A percentile compares a stretch with the other conserved stretches of the same genome.
Evolutionary conservation across 2,113 vertebrate genomes (phyloP).

Genomic region (Anoplopoma fimbria): DNA sequence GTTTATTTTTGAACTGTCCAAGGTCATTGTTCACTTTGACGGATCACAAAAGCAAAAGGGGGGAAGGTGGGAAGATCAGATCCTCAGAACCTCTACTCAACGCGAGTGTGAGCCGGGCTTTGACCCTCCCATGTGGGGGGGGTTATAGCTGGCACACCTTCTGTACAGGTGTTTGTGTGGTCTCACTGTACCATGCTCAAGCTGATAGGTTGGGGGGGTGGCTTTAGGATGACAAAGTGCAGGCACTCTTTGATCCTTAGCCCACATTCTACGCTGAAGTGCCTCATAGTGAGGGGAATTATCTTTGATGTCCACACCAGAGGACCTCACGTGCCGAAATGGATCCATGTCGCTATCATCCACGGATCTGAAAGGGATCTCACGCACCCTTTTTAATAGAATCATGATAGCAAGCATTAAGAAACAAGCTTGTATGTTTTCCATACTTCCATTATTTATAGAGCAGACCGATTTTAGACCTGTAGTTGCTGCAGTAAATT

Average conservation of each 20-base stretch:
- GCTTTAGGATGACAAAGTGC: constrained; percentile 71
- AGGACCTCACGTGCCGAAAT: constrained; percentile 50
- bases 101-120: constrained; percentile 33
- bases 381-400: not conserved
- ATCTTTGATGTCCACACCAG: constrained; percentile 72
- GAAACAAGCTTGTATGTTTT: not conserved
- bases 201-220: constrained; percentile 20
- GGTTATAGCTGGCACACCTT: constrained; percentile 39
- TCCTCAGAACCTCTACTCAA: constrained; percentile 53
- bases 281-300: constrained; percentile 54
- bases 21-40: constrained; percentile 70
- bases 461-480: not conserved
- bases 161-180: constrained; percentile 70
- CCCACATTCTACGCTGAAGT: constrained; percentile 55
- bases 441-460: not conserved
- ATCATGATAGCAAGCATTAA: not conserved
- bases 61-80: not conserved
- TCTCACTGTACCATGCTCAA: constrained; percentile 52
- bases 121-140: constrained; percentile 41
- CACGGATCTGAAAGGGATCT: constrained; percentile 16
- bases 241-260: constrained; percentile 72
- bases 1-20: constrained; percentile 73
- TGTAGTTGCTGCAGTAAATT: constrained; percentile 25
- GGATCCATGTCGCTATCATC: constrained; percentile 14
- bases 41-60: constrained; percentile 47